Percentiles rank a stretch among this genome's conserved stretches.
These are phyloP conservation scores for Bergia sp. DNA, from an alignment of 92 coral and sea anemone genomes.

Conservation along the genomic window DNA sequence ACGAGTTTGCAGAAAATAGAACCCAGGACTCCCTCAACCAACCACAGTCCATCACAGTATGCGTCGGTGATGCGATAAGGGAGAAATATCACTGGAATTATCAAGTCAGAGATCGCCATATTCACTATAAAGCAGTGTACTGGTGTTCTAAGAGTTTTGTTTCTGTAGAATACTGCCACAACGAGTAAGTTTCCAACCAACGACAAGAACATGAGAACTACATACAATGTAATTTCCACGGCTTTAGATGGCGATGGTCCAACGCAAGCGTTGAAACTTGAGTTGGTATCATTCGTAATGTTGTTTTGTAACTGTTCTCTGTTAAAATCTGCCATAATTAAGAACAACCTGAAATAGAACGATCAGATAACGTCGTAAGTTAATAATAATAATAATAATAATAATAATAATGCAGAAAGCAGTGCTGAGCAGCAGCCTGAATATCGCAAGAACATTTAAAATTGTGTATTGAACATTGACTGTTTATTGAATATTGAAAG, in stretches of 20 bases:
- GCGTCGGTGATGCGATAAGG: background rate
- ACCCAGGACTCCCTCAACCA: conserved; percentile 9
- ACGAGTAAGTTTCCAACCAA: background rate
- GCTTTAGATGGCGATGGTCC: background rate
- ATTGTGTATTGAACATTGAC: no score
- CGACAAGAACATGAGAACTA: background rate
- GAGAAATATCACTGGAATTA: background rate
- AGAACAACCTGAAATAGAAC: background rate
- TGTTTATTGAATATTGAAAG: no score
- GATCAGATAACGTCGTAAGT: background rate
- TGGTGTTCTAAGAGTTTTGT: background rate
- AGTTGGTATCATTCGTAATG: background rate
- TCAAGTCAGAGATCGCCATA: background rate
- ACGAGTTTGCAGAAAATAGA: background rate
- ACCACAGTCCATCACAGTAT: background rate
- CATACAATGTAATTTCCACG: background rate
- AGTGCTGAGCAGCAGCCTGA: no score
- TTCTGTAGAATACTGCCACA: background rate
- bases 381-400: no score
- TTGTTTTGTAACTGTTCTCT: background rate
- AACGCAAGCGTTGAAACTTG: background rate
- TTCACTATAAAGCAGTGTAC: background rate
- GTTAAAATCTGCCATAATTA: background rate
- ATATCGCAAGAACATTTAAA: no score
- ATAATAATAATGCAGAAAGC: no score